Conservation (phyloP, 2,888 invertebrate species). For the Rotaria socialis region DNA sequence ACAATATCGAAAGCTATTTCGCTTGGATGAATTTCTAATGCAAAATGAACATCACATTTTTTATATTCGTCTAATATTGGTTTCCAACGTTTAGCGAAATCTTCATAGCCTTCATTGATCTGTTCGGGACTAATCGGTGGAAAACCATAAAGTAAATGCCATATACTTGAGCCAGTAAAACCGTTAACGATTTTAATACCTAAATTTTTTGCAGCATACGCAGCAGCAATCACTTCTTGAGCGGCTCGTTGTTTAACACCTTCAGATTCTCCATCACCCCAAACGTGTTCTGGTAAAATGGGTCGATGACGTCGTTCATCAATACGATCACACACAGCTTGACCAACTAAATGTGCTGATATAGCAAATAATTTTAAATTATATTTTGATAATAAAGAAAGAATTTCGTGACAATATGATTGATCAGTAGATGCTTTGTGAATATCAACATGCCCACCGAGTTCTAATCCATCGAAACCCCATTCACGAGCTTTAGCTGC, state of each 20-base stretch:
- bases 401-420: background rate
- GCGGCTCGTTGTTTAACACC: slow-evolving; percentile 2
- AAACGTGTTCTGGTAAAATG: background rate
- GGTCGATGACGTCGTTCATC: slow-evolving; percentile 28
- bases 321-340: slow-evolving; percentile 34
- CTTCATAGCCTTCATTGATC: slow-evolving; percentile 3
- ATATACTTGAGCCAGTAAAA: slow-evolving; percentile 33
- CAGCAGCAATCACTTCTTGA: background rate
- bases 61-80: slow-evolving; percentile 21
- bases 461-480: slow-evolving; percentile 10
- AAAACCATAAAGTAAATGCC: slow-evolving; percentile 29
- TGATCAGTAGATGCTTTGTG: slow-evolving; percentile 5
- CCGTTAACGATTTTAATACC: slow-evolving; percentile 7
- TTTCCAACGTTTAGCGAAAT: slow-evolving; percentile 24
- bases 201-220: slow-evolving; percentile 18
- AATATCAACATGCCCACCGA: slow-evolving; percentile 11
- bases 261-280: background rate
- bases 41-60: slow-evolving; percentile 33
- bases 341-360: slow-evolving; percentile 3
- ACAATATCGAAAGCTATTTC: slow-evolving; percentile 30
- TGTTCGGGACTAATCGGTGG: background rate
- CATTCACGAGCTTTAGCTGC: background rate
- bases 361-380: background rate
- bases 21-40: slow-evolving; percentile 5
- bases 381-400: background rate